These are phyloP conservation scores for Drosophila neotestacea DNA, from an alignment of 2,888 invertebrate species.

Conservation along the genomic window DNA sequence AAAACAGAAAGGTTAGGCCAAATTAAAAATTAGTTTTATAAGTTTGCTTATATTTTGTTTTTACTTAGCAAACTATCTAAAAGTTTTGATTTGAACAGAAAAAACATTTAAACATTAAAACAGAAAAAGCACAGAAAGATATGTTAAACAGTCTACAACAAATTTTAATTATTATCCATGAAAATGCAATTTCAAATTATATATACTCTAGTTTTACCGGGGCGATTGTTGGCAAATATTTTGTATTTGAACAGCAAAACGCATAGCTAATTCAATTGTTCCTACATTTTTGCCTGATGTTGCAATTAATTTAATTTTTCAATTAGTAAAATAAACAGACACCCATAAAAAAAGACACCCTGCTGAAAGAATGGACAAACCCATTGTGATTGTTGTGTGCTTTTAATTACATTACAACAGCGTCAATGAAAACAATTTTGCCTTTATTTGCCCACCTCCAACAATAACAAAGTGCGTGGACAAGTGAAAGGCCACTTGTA, in stretches of 20 bases:
- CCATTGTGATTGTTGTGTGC: slow-evolving; percentile 31
- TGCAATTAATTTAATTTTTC: slow-evolving; percentile 59
- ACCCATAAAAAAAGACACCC: slow-evolving; percentile 16
- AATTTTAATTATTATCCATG: slow-evolving; percentile 2
- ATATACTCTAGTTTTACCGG: background rate
- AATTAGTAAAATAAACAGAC: slow-evolving; percentile 63
- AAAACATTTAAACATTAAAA: too few relatives aligned
- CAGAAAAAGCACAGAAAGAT: too few relatives aligned
- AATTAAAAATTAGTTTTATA: too few relatives aligned
- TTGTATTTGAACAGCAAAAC: slow-evolving; percentile 10
- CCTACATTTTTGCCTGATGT: slow-evolving; percentile 19
- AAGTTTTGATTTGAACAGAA: too few relatives aligned
- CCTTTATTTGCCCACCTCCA: slow-evolving; percentile 31
- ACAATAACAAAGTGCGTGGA: slow-evolving; percentile 6
- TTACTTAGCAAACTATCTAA: too few relatives aligned
- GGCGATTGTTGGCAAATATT: slow-evolving; percentile 8
- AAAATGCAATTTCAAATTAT: slow-evolving; percentile 3
- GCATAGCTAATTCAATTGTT: slow-evolving; percentile 30
- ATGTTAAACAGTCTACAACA: background rate
- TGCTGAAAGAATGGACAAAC: slow-evolving; percentile 25
- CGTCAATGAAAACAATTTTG: slow-evolving; percentile 38
- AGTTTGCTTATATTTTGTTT: too few relatives aligned
- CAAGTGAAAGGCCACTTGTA: slow-evolving; percentile 6
- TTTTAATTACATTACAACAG: slow-evolving; percentile 62
- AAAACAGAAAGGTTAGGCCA: too few relatives aligned